Conservation (phyloP, 2,113 vertebrate genomes). For the Vidua macroura region DNA sequence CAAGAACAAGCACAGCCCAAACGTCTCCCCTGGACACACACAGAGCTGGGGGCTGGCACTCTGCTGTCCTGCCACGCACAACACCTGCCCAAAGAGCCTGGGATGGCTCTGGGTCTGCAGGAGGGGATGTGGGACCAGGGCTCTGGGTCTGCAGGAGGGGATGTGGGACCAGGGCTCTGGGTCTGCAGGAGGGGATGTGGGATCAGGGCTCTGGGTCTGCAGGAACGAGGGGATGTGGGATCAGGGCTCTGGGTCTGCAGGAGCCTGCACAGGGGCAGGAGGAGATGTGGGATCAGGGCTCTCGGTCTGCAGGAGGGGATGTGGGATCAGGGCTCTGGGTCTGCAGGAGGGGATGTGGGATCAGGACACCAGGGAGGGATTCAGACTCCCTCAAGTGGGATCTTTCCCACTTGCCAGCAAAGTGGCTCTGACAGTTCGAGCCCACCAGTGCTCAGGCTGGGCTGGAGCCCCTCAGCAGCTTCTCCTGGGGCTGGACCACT, state of each 20-base stretch:
- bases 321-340: too few species aligned
- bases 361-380: background rate
- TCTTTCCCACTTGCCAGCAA: background rate
- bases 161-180: background rate
- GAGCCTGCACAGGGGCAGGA: too few species aligned
- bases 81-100: background rate
- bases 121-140: background rate
- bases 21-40: background rate
- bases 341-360: background rate
- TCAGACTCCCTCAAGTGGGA: background rate
- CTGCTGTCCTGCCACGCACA: background rate
- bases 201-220: background rate
- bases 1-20: background rate
- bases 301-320: too few species aligned
- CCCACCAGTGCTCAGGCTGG: background rate
- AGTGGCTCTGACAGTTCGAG: background rate
- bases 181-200: background rate
- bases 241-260: too few species aligned
- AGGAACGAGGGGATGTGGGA: background rate
- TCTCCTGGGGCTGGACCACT: background rate
- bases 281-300: too few species aligned
- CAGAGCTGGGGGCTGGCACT: background rate
- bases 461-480: background rate
- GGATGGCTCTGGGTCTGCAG: background rate
- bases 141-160: background rate